phyloP scores from a whole-genome alignment of 2,113 vertebrate genomes.

The Galemys pyrenaicus region DNA sequence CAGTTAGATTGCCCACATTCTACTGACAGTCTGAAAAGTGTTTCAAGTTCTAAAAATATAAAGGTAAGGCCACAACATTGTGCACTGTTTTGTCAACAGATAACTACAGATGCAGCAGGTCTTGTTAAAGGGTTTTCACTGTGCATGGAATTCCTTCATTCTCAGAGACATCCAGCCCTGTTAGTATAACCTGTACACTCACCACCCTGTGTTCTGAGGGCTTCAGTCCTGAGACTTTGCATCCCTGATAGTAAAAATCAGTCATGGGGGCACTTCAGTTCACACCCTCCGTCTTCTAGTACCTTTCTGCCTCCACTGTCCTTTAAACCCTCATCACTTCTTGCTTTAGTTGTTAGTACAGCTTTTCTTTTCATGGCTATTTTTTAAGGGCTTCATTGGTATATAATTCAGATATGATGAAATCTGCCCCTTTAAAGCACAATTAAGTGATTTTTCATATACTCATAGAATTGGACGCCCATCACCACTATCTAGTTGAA shows the following conservation, averaged over 20 bases:
- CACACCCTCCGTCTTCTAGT: not conserved
- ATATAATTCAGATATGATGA: not conserved
- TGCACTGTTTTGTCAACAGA: not conserved
- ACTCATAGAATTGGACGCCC: not conserved
- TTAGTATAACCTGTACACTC: not conserved
- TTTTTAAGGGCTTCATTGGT: not conserved
- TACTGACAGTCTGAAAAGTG: not conserved
- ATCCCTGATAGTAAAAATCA: not conserved
- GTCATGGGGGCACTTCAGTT: not conserved
- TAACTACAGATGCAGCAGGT: not conserved
- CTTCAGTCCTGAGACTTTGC: not conserved
- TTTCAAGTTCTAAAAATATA: not conserved
- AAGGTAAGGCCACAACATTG: not conserved
- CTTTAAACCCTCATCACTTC: not conserved
- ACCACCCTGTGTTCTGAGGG: not conserved
- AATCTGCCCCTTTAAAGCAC: not conserved
- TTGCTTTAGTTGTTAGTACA: not conserved
- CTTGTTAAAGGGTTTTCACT: not conserved
- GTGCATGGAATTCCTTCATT: not conserved
- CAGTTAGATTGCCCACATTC: not conserved
- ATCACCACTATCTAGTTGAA: not conserved
- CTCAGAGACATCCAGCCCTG: not conserved
- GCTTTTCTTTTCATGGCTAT: not conserved
- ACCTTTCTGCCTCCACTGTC: not conserved
- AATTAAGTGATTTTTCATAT: not conserved